Percentiles rank a stretch among this genome's conserved stretches.
phyloP scores from a whole-genome alignment of 1,140 invertebrate species.

The Aethina tumida region DNA sequence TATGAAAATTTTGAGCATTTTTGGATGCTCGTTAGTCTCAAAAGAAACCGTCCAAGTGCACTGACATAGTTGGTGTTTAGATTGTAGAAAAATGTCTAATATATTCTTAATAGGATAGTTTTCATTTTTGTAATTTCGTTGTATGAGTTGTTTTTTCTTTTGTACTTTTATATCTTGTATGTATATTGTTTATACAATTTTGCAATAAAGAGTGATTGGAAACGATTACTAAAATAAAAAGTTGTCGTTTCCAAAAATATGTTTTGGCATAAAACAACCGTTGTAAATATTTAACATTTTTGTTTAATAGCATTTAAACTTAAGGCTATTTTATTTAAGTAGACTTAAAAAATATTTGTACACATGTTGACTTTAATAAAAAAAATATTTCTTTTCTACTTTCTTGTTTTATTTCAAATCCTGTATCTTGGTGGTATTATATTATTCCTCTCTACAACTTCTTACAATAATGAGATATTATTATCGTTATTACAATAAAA shows the following conservation, averaged over 20 bases:
- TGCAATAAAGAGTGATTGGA: neutral
- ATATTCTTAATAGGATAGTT: slow-evolving; percentile 8
- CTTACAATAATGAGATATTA: too few relatives aligned
- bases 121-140: slow-evolving; percentile 4
- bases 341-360: slow-evolving; percentile 18
- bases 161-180: slow-evolving; percentile 14
- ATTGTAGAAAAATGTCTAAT: slow-evolving; percentile 10
- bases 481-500: too few relatives aligned
- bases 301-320: slow-evolving; percentile 9
- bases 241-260: slow-evolving; percentile 9
- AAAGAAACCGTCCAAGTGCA: slow-evolving; percentile 27
- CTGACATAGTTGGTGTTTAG: slow-evolving; percentile 21
- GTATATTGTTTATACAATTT: slow-evolving; percentile 15
- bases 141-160: slow-evolving; percentile 5
- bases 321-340: slow-evolving; percentile 9
- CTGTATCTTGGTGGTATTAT: too few relatives aligned
- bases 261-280: too few relatives aligned
- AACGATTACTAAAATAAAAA: slow-evolving; percentile 4
- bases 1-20: slow-evolving; percentile 5
- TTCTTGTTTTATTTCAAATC: slow-evolving; percentile 5
- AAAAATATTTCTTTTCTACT: slow-evolving; percentile 1
- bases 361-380: slow-evolving; percentile 23
- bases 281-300: slow-evolving; percentile 12
- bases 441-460: too few relatives aligned
- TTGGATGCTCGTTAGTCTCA: slow-evolving; percentile 21